Percentiles rank a stretch among this genome's conserved stretches.
phyloP scores from a whole-genome alignment of 2,113 vertebrate species.

The Pituophis catenifer region DNA sequence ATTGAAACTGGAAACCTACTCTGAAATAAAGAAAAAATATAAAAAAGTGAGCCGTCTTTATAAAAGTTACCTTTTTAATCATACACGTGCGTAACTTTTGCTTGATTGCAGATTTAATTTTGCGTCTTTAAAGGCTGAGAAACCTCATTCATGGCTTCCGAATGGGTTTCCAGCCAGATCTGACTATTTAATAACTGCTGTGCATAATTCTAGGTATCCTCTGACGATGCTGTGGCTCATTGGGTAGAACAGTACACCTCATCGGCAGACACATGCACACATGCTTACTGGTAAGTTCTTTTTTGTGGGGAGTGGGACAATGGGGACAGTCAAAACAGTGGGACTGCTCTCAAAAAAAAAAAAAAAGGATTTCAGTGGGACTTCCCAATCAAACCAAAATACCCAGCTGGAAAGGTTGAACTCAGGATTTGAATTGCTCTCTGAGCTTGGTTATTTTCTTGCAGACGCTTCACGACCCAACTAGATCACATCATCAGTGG shows the following conservation, averaged over 20 bases:
- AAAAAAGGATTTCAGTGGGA: background rate
- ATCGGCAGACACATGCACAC: slow-evolving; percentile 91
- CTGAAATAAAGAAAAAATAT: slow-evolving; percentile 94
- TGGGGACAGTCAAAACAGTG: background rate
- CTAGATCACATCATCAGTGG: background rate
- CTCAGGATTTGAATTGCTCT: background rate
- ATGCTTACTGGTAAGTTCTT: slow-evolving; percentile 88
- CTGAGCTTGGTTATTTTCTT: background rate
- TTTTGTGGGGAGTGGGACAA: background rate
- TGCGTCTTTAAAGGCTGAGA: background rate
- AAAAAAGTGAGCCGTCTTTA: slow-evolving; percentile 81
- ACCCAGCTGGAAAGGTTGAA: background rate
- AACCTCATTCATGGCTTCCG: background rate
- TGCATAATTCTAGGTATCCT: slow-evolving; percentile 78
- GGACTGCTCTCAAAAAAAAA: background rate
- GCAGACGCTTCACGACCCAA: background rate
- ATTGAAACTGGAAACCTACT: slow-evolving; percentile 89
- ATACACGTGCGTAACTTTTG: background rate
- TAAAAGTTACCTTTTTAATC: background rate
- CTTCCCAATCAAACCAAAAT: background rate
- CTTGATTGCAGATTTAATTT: background rate
- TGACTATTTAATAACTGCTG: background rate
- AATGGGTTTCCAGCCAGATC: background rate
- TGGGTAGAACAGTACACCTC: slow-evolving; percentile 93
- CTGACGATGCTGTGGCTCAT: slow-evolving; percentile 90